Conservation (phyloP, 2,888 invertebrate species). For the Phrixothrix hirtus region DNA sequence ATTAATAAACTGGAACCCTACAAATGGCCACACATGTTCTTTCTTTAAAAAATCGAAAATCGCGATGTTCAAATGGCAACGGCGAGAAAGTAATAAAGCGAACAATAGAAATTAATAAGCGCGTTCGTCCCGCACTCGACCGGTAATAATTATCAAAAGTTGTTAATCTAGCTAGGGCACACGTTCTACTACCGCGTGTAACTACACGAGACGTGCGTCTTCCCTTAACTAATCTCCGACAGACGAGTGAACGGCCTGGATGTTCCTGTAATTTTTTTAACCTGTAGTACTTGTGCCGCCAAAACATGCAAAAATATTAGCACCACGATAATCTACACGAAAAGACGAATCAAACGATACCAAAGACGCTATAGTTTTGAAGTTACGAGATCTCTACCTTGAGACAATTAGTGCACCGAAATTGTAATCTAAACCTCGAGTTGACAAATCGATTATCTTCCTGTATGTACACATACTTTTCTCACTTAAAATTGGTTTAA, state of each 20-base stretch:
- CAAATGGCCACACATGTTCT: not conserved
- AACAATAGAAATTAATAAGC: constrained; percentile 35
- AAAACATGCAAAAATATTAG: constrained; percentile 26
- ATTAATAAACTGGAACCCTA: too few species aligned
- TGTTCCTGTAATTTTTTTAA: constrained; percentile 33
- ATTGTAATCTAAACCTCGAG: constrained; percentile 59
- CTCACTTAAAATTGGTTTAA: constrained; percentile 39
- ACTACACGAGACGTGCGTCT: constrained; percentile 40
- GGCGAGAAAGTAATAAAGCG: constrained; percentile 33
- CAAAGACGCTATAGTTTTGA: constrained; percentile 51
- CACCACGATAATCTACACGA: constrained; percentile 30
- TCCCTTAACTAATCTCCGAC: constrained; percentile 37
- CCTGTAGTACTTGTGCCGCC: constrained; percentile 30
- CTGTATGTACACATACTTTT: constrained; percentile 50
- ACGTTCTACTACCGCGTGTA: constrained; percentile 40
- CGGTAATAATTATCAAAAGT: constrained; percentile 45
- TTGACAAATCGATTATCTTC: constrained; percentile 63
- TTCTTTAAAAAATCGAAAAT: not conserved
- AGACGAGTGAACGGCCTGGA: constrained; percentile 43
- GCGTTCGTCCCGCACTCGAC: constrained; percentile 32
- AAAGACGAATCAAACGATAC: constrained; percentile 49
- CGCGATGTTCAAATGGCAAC: constrained; percentile 2
- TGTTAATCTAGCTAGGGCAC: constrained; percentile 46
- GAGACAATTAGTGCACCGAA: constrained; percentile 60
- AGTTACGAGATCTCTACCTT: constrained; percentile 54